Base-by-base conservation (phyloP, 2,888 invertebrate species). In the Drosophila testacea region DNA sequence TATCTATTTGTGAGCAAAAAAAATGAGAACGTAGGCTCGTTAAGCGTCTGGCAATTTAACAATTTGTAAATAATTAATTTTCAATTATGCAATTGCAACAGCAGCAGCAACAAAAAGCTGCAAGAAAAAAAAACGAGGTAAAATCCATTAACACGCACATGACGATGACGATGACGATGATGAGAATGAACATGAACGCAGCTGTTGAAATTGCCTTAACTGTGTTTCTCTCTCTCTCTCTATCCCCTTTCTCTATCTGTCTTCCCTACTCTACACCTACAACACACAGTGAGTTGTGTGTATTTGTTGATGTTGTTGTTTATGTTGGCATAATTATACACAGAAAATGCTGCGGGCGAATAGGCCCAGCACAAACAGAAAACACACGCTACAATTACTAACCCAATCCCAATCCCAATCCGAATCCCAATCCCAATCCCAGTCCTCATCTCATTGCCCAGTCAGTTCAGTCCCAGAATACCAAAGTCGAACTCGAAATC, bases 31-130 rank as follows among this genome's bases (percentile, higher is more conserved):
- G 28, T 27, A 11, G 22, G 16, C 57, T 65, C 66, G 65, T 85
- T 80, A 83, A 72, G 81, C 69, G 51, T 5, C 51, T 54, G 63
- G 50, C 76, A 82, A 75, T 82, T 82, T 83, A 88, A 88, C 80
- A 85, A 78, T 88, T 88, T 84, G 77, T 88, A 70, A 84, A 84
- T 84, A 84, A 84, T 84, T 84, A 88, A 84, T 88, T 88, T 88
- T 79, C 88, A 84, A 84, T 88, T 84, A 83, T 85, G 75, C 80
- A 84, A 81, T 63, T 74, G 73, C 56, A 66, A 32, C 36, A 62
- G 28, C 28, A 34, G 28, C 47, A 64, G 60, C 11, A 39, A 39
- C 13, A 61, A 27, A 30, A 47, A 54, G 46, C 47, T 65, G 59
- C 39, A 61, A 13, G 4, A 7, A 42, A 52, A 47, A 69, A 79